Conservation (phyloP, 2,888 invertebrate species). For the Nemapogon koenigi region DNA sequence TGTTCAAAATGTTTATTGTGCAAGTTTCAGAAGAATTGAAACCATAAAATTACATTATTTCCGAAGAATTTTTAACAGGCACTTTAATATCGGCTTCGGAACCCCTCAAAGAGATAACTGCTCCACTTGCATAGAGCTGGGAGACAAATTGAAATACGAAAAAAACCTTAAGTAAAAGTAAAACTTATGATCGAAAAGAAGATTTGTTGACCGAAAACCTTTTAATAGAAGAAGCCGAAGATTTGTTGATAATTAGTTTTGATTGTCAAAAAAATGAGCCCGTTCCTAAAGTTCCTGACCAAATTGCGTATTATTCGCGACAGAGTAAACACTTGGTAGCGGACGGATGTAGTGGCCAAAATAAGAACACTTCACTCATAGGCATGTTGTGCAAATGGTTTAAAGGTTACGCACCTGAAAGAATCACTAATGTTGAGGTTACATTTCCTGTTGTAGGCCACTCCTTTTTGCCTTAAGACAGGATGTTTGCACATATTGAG, state of each 20-base stretch:
- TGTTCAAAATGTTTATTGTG: slow-evolving; percentile 6
- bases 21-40: slow-evolving; percentile 6
- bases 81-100: slow-evolving; percentile 22
- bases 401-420: too few species aligned
- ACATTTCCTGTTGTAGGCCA: too few species aligned
- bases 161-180: slow-evolving; percentile 17
- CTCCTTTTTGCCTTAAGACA: too few species aligned
- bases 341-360: too few species aligned
- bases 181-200: slow-evolving; percentile 19
- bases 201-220: slow-evolving; percentile 19
- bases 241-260: slow-evolving; percentile 17
- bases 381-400: too few species aligned
- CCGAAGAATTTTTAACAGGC: slow-evolving; percentile 20
- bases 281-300: slow-evolving; percentile 9
- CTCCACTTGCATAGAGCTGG: slow-evolving; percentile 21
- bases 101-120: slow-evolving; percentile 20
- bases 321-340: too few species aligned
- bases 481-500: too few species aligned
- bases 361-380: too few species aligned
- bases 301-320: slow-evolving; percentile 7
- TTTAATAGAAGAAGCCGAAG: slow-evolving; percentile 6
- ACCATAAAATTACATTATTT: slow-evolving; percentile 13
- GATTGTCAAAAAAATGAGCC: slow-evolving; percentile 27
- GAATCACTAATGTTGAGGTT: too few species aligned
- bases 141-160: slow-evolving; percentile 21